Evolutionary conservation across 2,888 invertebrate genomes (phyloP), one percentile per base, ranked within the genome.

Genomic region (Drosophila fungiperda): DNA sequence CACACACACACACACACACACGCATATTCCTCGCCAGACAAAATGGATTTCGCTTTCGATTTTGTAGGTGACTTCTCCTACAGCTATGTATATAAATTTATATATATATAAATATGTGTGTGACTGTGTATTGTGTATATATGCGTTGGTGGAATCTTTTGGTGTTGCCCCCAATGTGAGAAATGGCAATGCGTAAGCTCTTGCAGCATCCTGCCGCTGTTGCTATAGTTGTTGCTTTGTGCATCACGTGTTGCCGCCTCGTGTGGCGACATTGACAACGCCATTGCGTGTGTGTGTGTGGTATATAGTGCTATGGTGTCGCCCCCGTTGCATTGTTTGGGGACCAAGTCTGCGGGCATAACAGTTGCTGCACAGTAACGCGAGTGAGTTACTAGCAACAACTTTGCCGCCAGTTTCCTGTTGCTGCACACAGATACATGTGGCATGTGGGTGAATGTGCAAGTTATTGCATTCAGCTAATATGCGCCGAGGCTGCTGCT

Each of bases 231-330:
- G 67, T 42, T 87, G 64, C 67, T 68, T 73, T 60, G 60, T 86
- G 89, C 90, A 81, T 89, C 85, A 85, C 85, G 85, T 90, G 85
- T 81, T 78, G 87, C 73, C 66, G 84, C 89, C 83, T 86, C 69
- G 71, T 90, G 90, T 65, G 73, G 62, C 68, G 70, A 67, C 75
- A 73, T 74, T 80, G 80, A 67, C 80, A 64, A 64, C 77, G 58
- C 52, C 68, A 75, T 36, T 49, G 65, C 67, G 32, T 36, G 32
- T 15, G 26, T 53, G 32, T 26, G 8, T 58, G 50, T 38, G n/a
- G 40, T 8, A 9, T 40, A 9, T 40, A 40, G 53, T 50, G 60
- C 23, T 17, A 42, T 9, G 62, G 52, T 29, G 45, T 52, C 23
- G 29, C 23, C 8, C 4, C 23, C 4, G 50, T 52, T 54, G 50